phyloP scores from a whole-genome alignment of 2,113 vertebrate genomes.

The Sturnus vulgaris region DNA sequence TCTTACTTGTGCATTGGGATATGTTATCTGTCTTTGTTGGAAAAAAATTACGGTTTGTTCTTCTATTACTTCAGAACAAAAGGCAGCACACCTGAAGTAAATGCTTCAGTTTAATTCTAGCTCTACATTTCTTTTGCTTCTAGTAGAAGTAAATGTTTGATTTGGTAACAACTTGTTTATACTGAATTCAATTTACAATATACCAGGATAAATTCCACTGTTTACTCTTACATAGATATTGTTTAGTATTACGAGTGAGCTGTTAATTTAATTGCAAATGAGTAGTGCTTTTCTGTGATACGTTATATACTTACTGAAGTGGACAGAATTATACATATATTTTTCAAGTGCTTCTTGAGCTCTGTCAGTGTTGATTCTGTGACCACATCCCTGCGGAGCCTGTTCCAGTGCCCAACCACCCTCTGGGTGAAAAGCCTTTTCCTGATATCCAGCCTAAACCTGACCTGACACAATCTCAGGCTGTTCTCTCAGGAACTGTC shows the following conservation, averaged over 20 bases:
- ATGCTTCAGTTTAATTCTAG: neutral
- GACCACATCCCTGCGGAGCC: neutral
- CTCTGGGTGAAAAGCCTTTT: neutral
- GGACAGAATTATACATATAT: neutral
- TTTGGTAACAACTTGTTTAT: neutral
- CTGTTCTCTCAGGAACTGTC: neutral
- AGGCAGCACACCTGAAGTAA: neutral
- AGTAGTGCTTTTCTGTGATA: neutral
- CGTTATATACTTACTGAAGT: neutral
- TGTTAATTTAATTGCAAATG: neutral
- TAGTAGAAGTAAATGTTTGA: neutral
- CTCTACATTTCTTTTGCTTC: neutral
- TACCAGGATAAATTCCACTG: neutral
- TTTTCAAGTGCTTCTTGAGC: fast-evolving
- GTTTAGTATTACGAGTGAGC: neutral
- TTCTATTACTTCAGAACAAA: neutral
- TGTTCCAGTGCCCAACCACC: neutral
- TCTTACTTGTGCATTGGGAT: neutral
- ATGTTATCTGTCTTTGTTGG: neutral
- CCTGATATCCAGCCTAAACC: neutral
- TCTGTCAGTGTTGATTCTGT: neutral
- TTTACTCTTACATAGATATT: neutral
- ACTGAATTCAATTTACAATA: neutral
- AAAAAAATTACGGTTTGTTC: neutral
- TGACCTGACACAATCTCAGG: fast-evolving